Evolutionary conservation across 2,797 vertebrate genomes (phyloP), one percentile per base, ranked within the genome.

Genomic region (Leuciscus waleckii): DNA sequence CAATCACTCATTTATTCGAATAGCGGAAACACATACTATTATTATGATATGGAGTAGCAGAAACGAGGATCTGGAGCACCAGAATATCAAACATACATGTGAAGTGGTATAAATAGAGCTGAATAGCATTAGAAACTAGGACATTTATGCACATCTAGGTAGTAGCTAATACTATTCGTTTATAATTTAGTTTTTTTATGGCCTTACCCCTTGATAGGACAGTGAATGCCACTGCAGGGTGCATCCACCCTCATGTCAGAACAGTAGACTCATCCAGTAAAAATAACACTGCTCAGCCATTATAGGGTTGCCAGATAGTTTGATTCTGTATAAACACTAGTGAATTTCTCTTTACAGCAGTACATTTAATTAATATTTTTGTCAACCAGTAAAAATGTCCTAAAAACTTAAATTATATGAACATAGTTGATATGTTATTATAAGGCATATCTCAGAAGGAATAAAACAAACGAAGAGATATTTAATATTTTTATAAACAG

Each of bases 211-310:
- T 43, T 39, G 4, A 23, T 39, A 71, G 39, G 21, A 2, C 37
- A 65, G 49, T 49, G 41, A 29, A 23, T 43, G 54, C 19, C 81
- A 61, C 19, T 74, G 37, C 6, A 73, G 23, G 19, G 71, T 49
- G 7, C 49, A 56, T 10, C 69, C 51, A 79, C 80, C 29, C 70
- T 67, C 79, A 75, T 80, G 88, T 87, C 86, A 89, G 84, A 85
- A 83, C 85, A 82, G 90, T 84, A 84, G 80, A 87, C 88, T 89
- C 88, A 92, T 88, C 86, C 84, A 92, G 91, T 94, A 93, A 92
- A 94, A 94, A 95, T 94, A 94, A 94, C 92, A 79, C 90, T 41
- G 69, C 71, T 67, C 19, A 35, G 63, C 61, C 19, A 11, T 23
- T 65, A 10, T 2, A 39, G 41, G 77, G 71, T 70, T 81, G 71